Conservation (phyloP, 2,797 vertebrate genomes). For the Holocentrus rufus region DNA sequence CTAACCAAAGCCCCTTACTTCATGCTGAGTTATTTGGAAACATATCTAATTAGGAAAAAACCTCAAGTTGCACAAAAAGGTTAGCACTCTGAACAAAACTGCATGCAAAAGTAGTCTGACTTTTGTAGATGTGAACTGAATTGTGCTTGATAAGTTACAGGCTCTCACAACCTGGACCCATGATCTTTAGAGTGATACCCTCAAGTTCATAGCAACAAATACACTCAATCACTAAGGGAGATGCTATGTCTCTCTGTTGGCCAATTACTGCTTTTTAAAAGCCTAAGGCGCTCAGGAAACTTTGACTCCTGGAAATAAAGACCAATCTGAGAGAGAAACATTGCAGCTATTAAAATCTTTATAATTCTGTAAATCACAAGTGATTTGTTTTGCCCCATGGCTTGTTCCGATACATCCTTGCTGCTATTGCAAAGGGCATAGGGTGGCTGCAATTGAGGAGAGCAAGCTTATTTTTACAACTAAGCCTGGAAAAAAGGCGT, state of each 20-base stretch:
- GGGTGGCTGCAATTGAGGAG: constrained; percentile 82
- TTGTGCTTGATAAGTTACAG: constrained; percentile 81
- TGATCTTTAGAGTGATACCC: constrained; percentile 85
- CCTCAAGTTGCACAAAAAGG: constrained; percentile 73
- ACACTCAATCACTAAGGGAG: constrained; percentile 84
- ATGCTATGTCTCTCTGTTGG: constrained; percentile 84
- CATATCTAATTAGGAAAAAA: constrained; percentile 78
- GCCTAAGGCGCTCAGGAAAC: constrained; percentile 84
- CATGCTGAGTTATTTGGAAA: constrained; percentile 75
- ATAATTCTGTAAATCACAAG: constrained; percentile 88
- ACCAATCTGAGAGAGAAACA: constrained; percentile 86
- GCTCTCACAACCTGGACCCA: constrained; percentile 81
- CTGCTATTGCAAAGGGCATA: constrained; percentile 82
- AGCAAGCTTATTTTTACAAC: constrained; percentile 85
- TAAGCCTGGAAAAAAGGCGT: constrained; percentile 75
- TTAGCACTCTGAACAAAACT: constrained; percentile 80
- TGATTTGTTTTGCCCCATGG: constrained; percentile 88
- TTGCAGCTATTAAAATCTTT: constrained; percentile 88
- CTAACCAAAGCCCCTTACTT: constrained; percentile 63
- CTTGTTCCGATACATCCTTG: constrained; percentile 85
- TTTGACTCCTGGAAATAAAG: constrained; percentile 89
- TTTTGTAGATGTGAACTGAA: constrained; percentile 77
- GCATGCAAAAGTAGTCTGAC: constrained; percentile 74
- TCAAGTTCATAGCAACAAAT: constrained; percentile 88
- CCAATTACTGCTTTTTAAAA: constrained; percentile 88